phyloP scores from a whole-genome alignment of 2,113 vertebrate genomes.

The Ctenodactylus gundi region DNA sequence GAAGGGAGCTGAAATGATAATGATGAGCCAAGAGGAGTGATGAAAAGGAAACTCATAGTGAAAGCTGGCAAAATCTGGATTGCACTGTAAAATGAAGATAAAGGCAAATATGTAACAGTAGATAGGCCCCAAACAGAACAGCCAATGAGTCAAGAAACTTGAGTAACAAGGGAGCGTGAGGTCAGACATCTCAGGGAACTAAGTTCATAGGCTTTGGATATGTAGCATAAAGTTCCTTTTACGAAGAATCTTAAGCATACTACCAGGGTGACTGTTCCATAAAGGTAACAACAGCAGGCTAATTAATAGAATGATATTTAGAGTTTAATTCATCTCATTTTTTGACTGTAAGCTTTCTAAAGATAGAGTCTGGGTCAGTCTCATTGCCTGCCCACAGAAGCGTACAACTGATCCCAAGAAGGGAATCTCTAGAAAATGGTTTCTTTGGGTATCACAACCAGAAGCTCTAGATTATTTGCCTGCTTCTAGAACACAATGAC shows the following conservation, averaged over 20 bases:
- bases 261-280: neutral
- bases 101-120: conserved; percentile 3
- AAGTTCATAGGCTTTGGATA: neutral
- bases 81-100: neutral
- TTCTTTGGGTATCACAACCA: neutral
- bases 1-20: neutral
- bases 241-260: neutral
- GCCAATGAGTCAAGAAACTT: neutral
- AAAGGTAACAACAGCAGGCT: neutral
- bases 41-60: neutral
- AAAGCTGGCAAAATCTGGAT: neutral
- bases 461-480: neutral
- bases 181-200: neutral
- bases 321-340: neutral
- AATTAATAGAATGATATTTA: neutral
- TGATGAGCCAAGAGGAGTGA: neutral
- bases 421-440: neutral
- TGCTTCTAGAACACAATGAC: neutral
- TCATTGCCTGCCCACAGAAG: neutral
- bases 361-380: neutral
- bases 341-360: neutral
- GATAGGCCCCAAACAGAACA: neutral
- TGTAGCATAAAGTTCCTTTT: neutral
- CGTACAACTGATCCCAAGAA: neutral
- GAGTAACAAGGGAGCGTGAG: neutral